Evolutionary conservation across 2,888 invertebrate genomes (phyloP).

Genomic region (Chymomyza amoena): DNA sequence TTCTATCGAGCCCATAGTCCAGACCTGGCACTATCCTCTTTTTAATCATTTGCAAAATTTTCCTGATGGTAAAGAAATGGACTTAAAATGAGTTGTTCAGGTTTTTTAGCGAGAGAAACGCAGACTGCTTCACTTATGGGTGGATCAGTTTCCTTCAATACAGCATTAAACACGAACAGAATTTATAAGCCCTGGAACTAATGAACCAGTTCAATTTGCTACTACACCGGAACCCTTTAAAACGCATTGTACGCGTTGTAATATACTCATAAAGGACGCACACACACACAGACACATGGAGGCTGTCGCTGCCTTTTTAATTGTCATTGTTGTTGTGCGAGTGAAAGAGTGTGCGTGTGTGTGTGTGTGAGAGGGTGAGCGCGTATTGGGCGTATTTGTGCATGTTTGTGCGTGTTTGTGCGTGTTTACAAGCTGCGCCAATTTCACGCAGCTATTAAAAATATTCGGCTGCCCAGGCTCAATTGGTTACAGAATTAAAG

Average conservation of each 20-base stretch:
- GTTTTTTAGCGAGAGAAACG: no score
- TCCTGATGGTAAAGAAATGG: no score
- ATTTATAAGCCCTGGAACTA: no score
- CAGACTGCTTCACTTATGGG: no score
- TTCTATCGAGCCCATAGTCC: no score
- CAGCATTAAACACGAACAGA: no score
- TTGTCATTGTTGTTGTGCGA: constrained; percentile 45
- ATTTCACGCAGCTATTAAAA: constrained; percentile 49
- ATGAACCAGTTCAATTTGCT: not conserved
- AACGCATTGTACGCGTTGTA: constrained; percentile 8
- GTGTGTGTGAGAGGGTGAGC: no score
- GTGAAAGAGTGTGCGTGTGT: no score
- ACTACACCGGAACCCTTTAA: not conserved
- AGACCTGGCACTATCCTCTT: no score
- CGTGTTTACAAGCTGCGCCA: constrained; percentile 65
- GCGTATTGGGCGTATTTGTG: not conserved
- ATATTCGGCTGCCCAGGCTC: not conserved
- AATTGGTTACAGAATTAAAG: constrained; percentile 67
- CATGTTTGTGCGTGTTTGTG: constrained; percentile 8
- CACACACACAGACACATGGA: constrained; percentile 1
- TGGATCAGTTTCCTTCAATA: no score
- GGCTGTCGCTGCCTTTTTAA: constrained; percentile 45
- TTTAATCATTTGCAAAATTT: no score
- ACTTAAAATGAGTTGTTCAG: no score
- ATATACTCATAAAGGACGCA: not conserved